phyloP scores from a whole-genome alignment of 2,113 vertebrate genomes.

The Astur gentilis region DNA sequence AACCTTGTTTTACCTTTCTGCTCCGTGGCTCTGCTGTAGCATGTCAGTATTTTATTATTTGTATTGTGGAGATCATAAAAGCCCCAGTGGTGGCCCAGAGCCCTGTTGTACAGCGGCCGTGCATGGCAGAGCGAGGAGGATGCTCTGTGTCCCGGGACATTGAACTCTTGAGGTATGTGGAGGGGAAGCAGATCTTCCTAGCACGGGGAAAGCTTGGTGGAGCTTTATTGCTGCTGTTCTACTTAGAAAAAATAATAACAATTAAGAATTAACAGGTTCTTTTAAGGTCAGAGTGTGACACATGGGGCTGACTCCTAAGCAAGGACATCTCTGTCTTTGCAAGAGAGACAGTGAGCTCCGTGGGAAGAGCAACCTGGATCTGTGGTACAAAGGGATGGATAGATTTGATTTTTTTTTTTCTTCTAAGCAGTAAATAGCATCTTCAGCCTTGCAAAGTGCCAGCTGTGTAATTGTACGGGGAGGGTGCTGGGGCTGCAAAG shows the following conservation, averaged over 20 bases:
- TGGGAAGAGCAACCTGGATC: background rate
- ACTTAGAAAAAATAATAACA: background rate
- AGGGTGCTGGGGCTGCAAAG: background rate
- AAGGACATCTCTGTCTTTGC: background rate
- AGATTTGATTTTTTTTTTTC: background rate
- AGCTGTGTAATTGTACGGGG: rapidly evolving
- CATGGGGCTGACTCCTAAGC: rapidly evolving
- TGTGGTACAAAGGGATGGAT: background rate
- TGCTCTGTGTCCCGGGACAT: rapidly evolving
- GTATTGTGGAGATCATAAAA: rapidly evolving
- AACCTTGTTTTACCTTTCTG: background rate
- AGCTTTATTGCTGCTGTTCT: background rate
- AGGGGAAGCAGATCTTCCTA: background rate
- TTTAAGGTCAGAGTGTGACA: background rate
- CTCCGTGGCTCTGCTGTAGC: background rate
- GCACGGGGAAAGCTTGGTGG: background rate
- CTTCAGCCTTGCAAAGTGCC: no score
- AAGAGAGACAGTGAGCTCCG: background rate
- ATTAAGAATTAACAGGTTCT: rapidly evolving
- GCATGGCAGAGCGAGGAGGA: background rate
- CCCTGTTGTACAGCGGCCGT: rapidly evolving
- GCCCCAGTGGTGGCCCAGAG: rapidly evolving
- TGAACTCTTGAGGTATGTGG: background rate
- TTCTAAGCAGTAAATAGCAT: background rate
- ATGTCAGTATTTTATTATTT: rapidly evolving